Conservation (phyloP, 2,113 vertebrate genomes). For the Acanthochromis polyacanthus region DNA sequence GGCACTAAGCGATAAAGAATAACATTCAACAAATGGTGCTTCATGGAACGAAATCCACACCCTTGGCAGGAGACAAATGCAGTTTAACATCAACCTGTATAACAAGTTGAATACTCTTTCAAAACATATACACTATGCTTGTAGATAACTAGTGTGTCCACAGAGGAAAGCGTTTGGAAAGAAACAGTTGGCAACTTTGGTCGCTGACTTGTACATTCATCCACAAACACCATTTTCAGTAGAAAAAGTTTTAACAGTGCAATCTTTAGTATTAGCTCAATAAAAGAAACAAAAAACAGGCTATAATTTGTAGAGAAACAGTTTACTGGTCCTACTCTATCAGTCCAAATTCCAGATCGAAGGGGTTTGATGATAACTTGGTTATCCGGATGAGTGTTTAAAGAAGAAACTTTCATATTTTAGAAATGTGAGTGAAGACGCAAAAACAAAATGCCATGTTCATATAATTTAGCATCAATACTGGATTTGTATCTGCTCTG, state of each 20-base stretch:
- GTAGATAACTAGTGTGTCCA: constrained; percentile 27
- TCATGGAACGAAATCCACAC: background rate
- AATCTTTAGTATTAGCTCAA: constrained; percentile 69
- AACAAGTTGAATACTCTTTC: background rate
- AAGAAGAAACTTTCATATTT: constrained; percentile 10
- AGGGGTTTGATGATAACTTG: constrained; percentile 9
- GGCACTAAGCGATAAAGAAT: constrained; percentile 48
- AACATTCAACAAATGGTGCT: constrained; percentile 15
- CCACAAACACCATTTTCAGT: constrained; percentile 51
- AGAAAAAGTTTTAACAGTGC: constrained; percentile 68
- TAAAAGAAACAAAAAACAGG: constrained; percentile 20
- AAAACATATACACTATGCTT: constrained; percentile 8
- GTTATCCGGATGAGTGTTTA: constrained; percentile 26
- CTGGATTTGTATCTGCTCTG: constrained; percentile 19
- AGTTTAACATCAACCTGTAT: constrained; percentile 1
- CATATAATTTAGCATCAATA: background rate
- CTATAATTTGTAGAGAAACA: constrained; percentile 9
- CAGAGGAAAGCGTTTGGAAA: constrained; percentile 33
- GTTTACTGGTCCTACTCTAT: background rate
- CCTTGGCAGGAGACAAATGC: constrained; percentile 1
- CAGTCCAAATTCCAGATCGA: constrained; percentile 14
- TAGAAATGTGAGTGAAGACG: constrained; percentile 1
- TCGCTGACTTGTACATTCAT: constrained; percentile 72
- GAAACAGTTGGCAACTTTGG: constrained; percentile 70
- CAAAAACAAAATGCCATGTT: constrained; percentile 14